Evolutionary conservation across 1,140 invertebrate genomes (phyloP), one percentile per base, ranked within the genome.

Genomic region (Pissodes strobi): DNA sequence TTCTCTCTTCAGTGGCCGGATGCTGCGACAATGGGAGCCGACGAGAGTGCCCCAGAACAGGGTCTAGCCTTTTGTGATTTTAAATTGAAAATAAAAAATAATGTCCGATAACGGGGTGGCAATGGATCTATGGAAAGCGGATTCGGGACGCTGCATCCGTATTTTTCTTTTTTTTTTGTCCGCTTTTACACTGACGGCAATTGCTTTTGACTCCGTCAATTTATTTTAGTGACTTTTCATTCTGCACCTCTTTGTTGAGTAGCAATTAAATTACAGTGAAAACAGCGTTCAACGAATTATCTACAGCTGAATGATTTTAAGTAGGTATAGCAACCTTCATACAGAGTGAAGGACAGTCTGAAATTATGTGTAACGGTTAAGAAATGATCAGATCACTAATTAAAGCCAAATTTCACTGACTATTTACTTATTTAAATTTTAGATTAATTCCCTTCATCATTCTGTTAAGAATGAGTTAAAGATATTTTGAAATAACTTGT

Each of bases 81-180:
- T 59, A 59, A 59, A 59, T 59, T 59, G 56, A 59, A 59, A 59
- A 59, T 25, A 48, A 59, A 59, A 59, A 59, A 59, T 59, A 48
- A 59, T 59, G 23, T n/a, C 38, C 56, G 56, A 48, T 59, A 59
- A 59, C 56, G 25, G 56, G 5, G 23, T 10, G 21, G 21, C 39
- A 43, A 48, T 59, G 41, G 43, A 59, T 59, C 56, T 59, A 48
- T 48, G 56, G 18, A 21, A 27, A 25, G 17, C 41, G 41, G 56
- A 59, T 48, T 27, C 56, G 18, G 43, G 43, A 59, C 56, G 21
- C 15, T 30, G 41, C 43, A 37, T n/a, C 56, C 41, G 43, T 37
- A 21, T 43, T 56, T 56, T 27, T 53, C 30, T 34, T 25, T 15
- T 27, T 34, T 57, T 57, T 57, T 25, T 27, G 5, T 21, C 8